These are phyloP conservation scores for Mola mola DNA, from an alignment of 2,113 vertebrate species.

Conservation along the genomic window DNA sequence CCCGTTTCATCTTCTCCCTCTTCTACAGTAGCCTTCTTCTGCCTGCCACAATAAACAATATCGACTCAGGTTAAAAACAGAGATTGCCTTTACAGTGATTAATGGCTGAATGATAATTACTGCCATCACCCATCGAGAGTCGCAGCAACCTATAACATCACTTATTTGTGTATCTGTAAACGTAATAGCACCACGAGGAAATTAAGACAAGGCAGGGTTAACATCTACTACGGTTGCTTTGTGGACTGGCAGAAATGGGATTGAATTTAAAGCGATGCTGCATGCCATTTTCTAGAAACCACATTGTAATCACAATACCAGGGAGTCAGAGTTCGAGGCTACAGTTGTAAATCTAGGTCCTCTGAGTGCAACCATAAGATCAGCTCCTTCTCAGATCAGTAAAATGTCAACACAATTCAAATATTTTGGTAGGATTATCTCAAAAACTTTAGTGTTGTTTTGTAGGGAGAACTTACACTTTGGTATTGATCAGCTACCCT, in stretches of 20 bases:
- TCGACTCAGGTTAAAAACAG: slow-evolving; percentile 25
- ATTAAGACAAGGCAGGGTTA: background rate
- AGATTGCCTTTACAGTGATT: slow-evolving; percentile 7
- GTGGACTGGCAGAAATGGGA: background rate
- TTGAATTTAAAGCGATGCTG: background rate
- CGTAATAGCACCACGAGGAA: no score
- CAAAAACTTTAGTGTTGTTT: no score
- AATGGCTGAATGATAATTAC: background rate
- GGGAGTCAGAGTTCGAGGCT: background rate
- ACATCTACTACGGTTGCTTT: background rate
- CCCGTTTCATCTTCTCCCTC: slow-evolving; percentile 18
- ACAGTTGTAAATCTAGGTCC: no score
- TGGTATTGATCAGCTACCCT: no score
- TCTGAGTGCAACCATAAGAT: background rate
- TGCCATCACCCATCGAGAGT: background rate
- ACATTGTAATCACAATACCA: no score
- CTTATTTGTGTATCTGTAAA: background rate
- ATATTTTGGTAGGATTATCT: no score
- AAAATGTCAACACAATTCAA: no score
- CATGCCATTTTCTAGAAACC: background rate
- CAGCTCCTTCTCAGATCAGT: background rate
- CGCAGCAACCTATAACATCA: background rate
- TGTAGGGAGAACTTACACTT: no score
- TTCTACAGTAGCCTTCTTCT: no score
- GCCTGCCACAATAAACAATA: slow-evolving; percentile 46